Conservation (phyloP, 2,888 invertebrate genomes). For the Marronus borbonicus region DNA sequence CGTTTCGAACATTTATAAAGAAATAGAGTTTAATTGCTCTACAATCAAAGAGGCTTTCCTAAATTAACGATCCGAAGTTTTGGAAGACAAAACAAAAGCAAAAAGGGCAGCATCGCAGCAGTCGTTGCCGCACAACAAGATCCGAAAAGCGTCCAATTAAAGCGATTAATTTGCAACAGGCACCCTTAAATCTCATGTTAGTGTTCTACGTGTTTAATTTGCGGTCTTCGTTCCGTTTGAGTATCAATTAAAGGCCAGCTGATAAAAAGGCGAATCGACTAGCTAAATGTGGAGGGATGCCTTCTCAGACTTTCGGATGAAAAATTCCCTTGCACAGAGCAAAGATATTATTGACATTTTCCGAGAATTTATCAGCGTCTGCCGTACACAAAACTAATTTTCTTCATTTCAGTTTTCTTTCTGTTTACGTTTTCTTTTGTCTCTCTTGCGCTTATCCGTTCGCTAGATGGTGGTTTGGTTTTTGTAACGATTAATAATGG, state of each 20-base stretch:
- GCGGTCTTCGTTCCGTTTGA: slow-evolving; percentile 37
- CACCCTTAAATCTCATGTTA: slow-evolving; percentile 43
- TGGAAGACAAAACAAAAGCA: slow-evolving; percentile 21
- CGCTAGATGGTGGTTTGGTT: slow-evolving; percentile 20
- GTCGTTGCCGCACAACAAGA: slow-evolving; percentile 30
- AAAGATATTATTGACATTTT: slow-evolving; percentile 54
- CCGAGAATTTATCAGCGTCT: slow-evolving; percentile 53
- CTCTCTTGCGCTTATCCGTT: background rate
- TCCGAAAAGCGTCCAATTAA: slow-evolving; percentile 38
- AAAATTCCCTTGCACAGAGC: slow-evolving; percentile 30
- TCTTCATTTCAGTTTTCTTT: slow-evolving; percentile 19
- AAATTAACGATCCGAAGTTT: slow-evolving; percentile 37
- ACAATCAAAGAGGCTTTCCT: slow-evolving; percentile 13
- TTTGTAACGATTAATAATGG: slow-evolving; percentile 36
- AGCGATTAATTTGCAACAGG: slow-evolving; percentile 45
- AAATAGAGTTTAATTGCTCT: slow-evolving; percentile 37
- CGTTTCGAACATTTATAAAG: slow-evolving; percentile 21
- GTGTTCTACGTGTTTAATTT: slow-evolving; percentile 41
- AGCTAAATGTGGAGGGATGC: slow-evolving; percentile 7
- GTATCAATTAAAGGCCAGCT: slow-evolving; percentile 34
- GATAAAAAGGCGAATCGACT: slow-evolving; percentile 30
- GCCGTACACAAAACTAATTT: slow-evolving; percentile 51
- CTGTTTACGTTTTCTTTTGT: slow-evolving; percentile 15
- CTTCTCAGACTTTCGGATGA: slow-evolving; percentile 11
- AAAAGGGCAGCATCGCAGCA: background rate